Conservation (phyloP, 2,113 vertebrate species). For the Etheostoma cragini region DNA sequence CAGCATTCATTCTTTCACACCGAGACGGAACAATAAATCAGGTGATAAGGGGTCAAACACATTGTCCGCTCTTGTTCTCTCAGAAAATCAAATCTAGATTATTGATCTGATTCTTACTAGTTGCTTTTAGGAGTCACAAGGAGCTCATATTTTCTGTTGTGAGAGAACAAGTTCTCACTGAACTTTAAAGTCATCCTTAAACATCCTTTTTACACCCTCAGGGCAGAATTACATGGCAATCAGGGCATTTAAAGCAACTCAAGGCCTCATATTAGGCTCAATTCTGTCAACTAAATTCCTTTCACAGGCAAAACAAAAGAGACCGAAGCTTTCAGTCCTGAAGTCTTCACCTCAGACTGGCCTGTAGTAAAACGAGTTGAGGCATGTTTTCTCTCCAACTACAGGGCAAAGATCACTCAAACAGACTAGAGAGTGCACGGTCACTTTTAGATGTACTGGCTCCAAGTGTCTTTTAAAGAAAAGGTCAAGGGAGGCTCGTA, state of each 20-base stretch:
- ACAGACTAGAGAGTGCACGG: slow-evolving; percentile 22
- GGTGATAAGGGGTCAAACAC: neutral
- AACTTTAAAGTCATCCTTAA: slow-evolving; percentile 2
- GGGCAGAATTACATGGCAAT: neutral
- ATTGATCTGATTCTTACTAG: neutral
- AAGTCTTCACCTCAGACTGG: slow-evolving; percentile 24
- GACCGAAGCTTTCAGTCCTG: slow-evolving; percentile 27
- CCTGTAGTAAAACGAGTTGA: slow-evolving; percentile 53
- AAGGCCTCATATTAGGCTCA: slow-evolving; percentile 17
- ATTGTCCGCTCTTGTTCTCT: slow-evolving; percentile 10
- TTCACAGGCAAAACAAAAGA: slow-evolving; percentile 34
- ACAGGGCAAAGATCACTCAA: slow-evolving; percentile 55
- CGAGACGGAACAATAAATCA: neutral
- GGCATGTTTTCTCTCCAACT: slow-evolving; percentile 39
- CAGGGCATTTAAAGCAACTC: neutral
- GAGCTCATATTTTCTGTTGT: neutral
- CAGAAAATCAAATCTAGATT: neutral
- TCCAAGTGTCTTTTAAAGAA: neutral
- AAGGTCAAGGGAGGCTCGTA: slow-evolving; percentile 5
- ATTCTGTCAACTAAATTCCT: slow-evolving; percentile 9
- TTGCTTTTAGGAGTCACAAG: neutral
- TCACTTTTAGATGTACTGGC: neutral
- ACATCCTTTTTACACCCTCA: neutral
- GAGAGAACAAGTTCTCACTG: neutral
- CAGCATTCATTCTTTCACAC: neutral